Evolutionary conservation across 2,113 vertebrate species (phyloP), one percentile per base, ranked within the genome.

Genomic region (Caretta caretta): DNA sequence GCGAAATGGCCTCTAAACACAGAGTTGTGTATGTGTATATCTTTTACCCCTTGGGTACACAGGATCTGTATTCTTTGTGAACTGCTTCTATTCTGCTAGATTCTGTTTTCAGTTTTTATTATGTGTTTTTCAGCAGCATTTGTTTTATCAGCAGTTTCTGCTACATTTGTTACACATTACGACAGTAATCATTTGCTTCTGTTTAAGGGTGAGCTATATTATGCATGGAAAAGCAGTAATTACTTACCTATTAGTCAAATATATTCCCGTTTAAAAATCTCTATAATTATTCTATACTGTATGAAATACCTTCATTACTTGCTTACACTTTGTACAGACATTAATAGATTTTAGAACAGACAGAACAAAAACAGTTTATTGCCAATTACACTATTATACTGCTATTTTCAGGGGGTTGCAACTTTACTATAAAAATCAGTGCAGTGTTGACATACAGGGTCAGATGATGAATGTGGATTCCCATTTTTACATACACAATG

Each of bases 61-160:
- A 92, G 87, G 90, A 92, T 95, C 92, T 93, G 57, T 96, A 31
- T 97, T 92, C 83, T n/a, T 96, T 97, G 94, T 89, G 59, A 95
- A 94, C 50, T 54, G 75, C 31, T 56, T 96, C 27, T 84, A 8
- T 95, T 96, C 86, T 97, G 83, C 69, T 88, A 38, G 76, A 38
- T 92, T 94, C 20, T 2, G 59, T 91, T 97, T 97, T 93, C 83
- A 91, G 56, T 16, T 78, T 96, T 96, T 93, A 95, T 97, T 94
- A 56, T 91, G 93, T 88, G 88, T 93, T 96, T 94, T 97, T 92
- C 80, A 81, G 57, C 81, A 89, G 49, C 92, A 53, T 96, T 97
- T 98, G 93, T 9, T 96, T 96, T 97, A 89, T 93, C 89, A 97
- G 94, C 91, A 85, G n/a, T 94, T 97, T 89, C 86, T 91, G 31